phyloP scores from a whole-genome alignment of 2,888 invertebrate species.

The Cheilosia vernalis region DNA sequence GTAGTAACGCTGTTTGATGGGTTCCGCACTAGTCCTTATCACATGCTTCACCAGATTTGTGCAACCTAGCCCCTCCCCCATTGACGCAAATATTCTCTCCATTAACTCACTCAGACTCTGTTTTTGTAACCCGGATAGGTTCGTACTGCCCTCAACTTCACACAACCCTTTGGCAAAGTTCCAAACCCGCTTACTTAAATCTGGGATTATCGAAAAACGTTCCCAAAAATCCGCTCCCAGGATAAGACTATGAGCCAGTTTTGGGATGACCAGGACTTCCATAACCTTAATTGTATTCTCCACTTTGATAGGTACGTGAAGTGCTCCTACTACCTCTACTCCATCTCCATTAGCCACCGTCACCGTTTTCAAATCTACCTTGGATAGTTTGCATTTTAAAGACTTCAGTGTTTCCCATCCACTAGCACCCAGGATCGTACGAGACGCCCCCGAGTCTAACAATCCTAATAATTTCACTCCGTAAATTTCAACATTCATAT shows the following conservation, averaged over 20 bases:
- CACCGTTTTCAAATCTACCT: background rate
- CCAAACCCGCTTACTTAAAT: conserved; percentile 18
- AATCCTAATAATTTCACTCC: conserved; percentile 38
- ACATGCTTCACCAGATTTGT: conserved; percentile 34
- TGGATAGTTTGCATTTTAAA: background rate
- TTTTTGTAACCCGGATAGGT: background rate
- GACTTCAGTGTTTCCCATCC: conserved; percentile 4
- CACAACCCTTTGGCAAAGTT: background rate
- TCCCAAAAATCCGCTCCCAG: conserved; percentile 44
- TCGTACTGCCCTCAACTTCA: background rate
- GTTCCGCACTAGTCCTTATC: conserved; percentile 37
- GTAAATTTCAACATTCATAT: conserved; percentile 29
- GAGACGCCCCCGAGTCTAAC: conserved; percentile 45
- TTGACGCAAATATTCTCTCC: background rate
- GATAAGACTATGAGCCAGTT: conserved; percentile 29
- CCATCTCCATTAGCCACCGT: conserved; percentile 29
- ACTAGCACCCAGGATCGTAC: conserved; percentile 31
- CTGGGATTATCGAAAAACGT: conserved; percentile 13
- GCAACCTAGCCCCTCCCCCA: background rate
- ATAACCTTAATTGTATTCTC: conserved; percentile 6
- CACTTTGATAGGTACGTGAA: conserved; percentile 16
- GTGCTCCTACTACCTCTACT: conserved; percentile 3
- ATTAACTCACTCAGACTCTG: background rate
- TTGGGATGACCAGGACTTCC: conserved; percentile 23
- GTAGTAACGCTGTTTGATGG: conserved; percentile 75